A percentile compares a stretch with the other conserved stretches of the same genome.
phyloP scores from a whole-genome alignment of 2,888 invertebrate genomes.

The Monochamus alternatus region DNA sequence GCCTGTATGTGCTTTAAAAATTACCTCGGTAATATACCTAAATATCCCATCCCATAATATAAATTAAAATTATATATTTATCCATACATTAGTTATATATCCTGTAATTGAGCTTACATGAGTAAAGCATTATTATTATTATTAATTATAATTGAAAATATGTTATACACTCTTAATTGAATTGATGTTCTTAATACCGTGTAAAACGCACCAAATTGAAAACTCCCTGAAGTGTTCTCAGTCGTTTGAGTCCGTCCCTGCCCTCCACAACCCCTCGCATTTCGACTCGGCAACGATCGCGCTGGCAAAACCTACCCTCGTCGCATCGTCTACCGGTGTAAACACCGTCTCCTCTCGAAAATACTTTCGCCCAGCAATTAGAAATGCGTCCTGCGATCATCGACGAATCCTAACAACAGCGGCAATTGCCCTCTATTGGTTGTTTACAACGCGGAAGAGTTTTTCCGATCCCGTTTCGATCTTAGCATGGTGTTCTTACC shows the following conservation, averaged over 20 bases:
- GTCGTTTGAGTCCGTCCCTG: neutral
- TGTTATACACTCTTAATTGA: too few species aligned
- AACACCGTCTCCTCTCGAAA: neutral
- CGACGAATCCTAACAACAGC: neutral
- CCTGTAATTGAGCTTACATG: too few species aligned
- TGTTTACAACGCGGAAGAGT: neutral
- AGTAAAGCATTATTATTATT: too few species aligned
- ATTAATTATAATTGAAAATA: too few species aligned
- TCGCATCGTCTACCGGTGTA: neutral
- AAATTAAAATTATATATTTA: too few species aligned
- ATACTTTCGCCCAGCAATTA: neutral
- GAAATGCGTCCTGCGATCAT: neutral
- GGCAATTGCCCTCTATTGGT: neutral
- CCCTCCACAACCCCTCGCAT: constrained; percentile 11
- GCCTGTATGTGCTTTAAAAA: too few species aligned
- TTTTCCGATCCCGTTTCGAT: constrained; percentile 22
- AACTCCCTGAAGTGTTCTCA: too few species aligned
- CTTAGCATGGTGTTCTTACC: constrained; percentile 27
- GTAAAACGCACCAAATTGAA: too few species aligned
- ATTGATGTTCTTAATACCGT: too few species aligned
- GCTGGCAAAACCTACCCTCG: constrained; percentile 1
- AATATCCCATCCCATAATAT: too few species aligned
- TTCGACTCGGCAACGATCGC: constrained; percentile 14
- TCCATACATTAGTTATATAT: too few species aligned
- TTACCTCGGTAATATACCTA: too few species aligned